Evolutionary conservation across 2,888 invertebrate genomes (phyloP), one percentile per base, ranked within the genome.

Genomic region (Tenthredo mesomela): DNA sequence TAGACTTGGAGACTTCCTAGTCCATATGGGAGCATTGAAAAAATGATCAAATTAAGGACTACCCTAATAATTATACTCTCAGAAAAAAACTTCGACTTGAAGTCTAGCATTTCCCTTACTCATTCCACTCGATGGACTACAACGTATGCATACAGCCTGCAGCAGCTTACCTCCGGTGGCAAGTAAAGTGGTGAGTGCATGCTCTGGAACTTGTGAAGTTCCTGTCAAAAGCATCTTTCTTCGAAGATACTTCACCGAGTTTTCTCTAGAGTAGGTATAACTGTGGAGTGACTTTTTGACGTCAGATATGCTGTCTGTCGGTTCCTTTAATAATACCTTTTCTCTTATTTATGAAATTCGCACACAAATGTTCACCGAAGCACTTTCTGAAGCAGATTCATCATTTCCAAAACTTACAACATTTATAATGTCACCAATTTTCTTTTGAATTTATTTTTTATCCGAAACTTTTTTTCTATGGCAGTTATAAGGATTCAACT

Each of bases 111-210:
- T 25, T 43, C 15, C 15, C 10, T 47, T 40, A 75, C 21, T 37
- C 75, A 25, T 21, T 47, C 25, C 50, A 47, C 29, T 77, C 9
- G 50, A 77, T 50, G 29, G 2, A 25, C 50, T 25, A 77, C 73
- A n/a, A 33, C 18, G 5, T 33, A 33, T 33, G 67, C 15, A 67
- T 33, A 29, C 47, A 50, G 50, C 21, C 12, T 58, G 54, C 7
- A n/a, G 54, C n/a, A 9, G 12, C 15, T 10, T 47, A 37, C 15
- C n/a, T 61, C 40, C 37, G 21, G 7, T 6, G 10, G n/a, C 54
- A 61, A 61, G 61, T 61, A 37, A 80, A 80, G n/a, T 80, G 61
- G 80, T 80, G 40, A 80, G 61, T 80, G 54, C 54, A 54, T 54
- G 40, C 61, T 58, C 40, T 18, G n/a, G 58, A 40, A 25, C 18